These are phyloP conservation scores for Montipora capitata DNA, from an alignment of 92 coral and sea anemone genomes.

Conservation along the genomic window DNA sequence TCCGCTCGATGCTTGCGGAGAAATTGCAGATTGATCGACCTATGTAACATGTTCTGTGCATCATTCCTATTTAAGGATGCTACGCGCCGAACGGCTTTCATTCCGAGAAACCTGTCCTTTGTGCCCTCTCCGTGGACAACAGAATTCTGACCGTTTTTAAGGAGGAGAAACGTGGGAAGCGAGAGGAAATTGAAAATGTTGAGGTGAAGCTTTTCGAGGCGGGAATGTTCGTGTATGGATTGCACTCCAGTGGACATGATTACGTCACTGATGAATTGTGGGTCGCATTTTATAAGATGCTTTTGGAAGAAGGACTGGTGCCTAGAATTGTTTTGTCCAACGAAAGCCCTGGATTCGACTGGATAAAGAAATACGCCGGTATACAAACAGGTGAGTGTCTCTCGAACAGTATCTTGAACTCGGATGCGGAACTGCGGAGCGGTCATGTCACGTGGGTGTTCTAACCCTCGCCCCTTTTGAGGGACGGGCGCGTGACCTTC, in stretches of 20 bases:
- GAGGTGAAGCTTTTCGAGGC: constrained; percentile 78
- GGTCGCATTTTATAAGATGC: constrained; percentile 83
- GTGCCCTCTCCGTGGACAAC: constrained; percentile 78
- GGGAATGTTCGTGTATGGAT: constrained; percentile 78
- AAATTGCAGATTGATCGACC: too few relatives aligned
- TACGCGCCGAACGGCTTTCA: constrained; percentile 87
- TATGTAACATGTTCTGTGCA: not conserved
- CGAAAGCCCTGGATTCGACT: constrained; percentile 78
- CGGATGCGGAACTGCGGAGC: too few relatives aligned
- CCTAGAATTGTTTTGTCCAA: constrained; percentile 74
- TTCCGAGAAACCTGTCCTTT: constrained; percentile 82
- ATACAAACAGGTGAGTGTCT: constrained; percentile 21
- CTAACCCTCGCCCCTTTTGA: too few relatives aligned
- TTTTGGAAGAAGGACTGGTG: constrained; percentile 72
- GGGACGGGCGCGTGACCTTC: too few relatives aligned
- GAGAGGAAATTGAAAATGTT: constrained; percentile 79
- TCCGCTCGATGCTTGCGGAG: too few relatives aligned
- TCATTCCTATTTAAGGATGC: constrained; percentile 45
- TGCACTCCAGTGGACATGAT: constrained; percentile 55
- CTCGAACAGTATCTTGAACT: too few relatives aligned
- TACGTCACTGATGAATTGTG: constrained; percentile 81
- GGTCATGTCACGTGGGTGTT: too few relatives aligned
- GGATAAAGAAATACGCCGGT: constrained; percentile 41
- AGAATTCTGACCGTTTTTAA: constrained; percentile 76
- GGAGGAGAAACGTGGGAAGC: constrained; percentile 47